These are phyloP conservation scores for western clawed frog (Xenopus tropicalis) DNA, from an alignment of 2,113 vertebrate genomes.

Conservation along the genomic window UCB_Xtro_10.0 CM004445.2:108241501-108242000, in stretches of 20 bases:
- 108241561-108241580: conserved; percentile 64
- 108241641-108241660: conserved; percentile 70
- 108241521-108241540: conserved; percentile 81
- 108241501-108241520: conserved; percentile 75
- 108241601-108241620: conserved; percentile 72
- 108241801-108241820: not conserved
- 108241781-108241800: conserved; percentile 27
- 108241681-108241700: conserved; percentile 77
- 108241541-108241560: conserved; percentile 92
- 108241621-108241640: conserved; percentile 72
- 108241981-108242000: conserved; percentile 72
- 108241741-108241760: conserved; percentile 84
- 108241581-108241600: conserved; percentile 80
- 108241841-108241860: conserved; percentile 55
- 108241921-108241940: conserved; percentile 88
- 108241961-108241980: conserved; percentile 87
- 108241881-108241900: conserved; percentile 46
- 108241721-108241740: conserved; percentile 66
- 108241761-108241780: conserved; percentile 90
- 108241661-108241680: conserved; percentile 85
- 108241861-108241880: not conserved
- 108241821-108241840: conserved; percentile 56
- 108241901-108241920: conserved; percentile 52
- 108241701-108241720: conserved; percentile 75
- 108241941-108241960: conserved; percentile 83